These are phyloP conservation scores for Lepus oiostolus DNA, from an alignment of 2,797 vertebrate species.

Conservation along the genomic window DNA sequence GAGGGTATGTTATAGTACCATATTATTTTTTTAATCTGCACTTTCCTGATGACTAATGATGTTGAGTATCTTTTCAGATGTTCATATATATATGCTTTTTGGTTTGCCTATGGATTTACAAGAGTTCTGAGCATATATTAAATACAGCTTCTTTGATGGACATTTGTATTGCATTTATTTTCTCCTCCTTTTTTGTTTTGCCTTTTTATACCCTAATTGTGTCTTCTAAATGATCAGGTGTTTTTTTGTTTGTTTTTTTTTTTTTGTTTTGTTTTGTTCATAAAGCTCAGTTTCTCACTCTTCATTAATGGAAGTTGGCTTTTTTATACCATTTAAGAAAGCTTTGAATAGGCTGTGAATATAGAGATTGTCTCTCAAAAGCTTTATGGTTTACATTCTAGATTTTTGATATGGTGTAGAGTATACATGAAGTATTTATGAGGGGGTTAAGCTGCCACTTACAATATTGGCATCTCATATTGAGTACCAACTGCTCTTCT, in stretches of 20 bases:
- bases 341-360: not conserved
- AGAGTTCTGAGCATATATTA: not conserved
- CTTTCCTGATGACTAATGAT: no score
- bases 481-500: no score
- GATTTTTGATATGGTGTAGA: not conserved
- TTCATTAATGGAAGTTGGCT: not conserved
- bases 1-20: not conserved
- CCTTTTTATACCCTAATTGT: not conserved
- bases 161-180: not conserved
- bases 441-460: no score
- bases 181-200: not conserved
- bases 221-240: not conserved
- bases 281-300: not conserved
- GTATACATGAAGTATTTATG: not conserved
- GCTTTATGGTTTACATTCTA: not conserved
- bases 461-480: no score
- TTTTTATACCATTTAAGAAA: not conserved
- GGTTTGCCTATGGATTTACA: not conserved
- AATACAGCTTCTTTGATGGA: not conserved
- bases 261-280: not conserved
- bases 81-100: not conserved
- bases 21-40: slow-evolving; percentile 43
- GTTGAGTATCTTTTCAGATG: not conserved
- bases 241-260: no score
- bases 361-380: slow-evolving; percentile 4